Evolutionary conservation across 1,140 invertebrate species (phyloP).

Genomic region (Littorina saxatilis): DNA sequence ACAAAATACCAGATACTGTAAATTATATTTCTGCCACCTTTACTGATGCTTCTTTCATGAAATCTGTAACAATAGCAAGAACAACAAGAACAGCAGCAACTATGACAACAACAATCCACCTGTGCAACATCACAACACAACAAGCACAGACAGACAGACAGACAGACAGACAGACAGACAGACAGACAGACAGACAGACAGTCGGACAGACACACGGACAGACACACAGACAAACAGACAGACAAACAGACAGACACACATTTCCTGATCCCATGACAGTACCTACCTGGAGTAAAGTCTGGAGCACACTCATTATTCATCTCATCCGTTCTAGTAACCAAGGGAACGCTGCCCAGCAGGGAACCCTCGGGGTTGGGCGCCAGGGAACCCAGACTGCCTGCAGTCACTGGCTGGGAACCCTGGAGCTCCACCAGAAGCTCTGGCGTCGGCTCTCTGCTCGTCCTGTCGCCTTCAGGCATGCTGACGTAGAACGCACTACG

Average conservation of each 20-base stretch:
- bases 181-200: not conserved
- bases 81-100: no score
- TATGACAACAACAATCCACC: no score
- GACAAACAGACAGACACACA: not conserved
- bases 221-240: not conserved
- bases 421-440: not conserved
- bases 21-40: no score
- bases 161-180: no score
- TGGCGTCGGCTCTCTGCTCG: not conserved
- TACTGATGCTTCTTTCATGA: no score
- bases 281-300: slow-evolving; percentile 25
- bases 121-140: no score
- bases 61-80: no score
- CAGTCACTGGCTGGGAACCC: not conserved
- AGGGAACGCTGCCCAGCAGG: slow-evolving; percentile 51
- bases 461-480: not conserved
- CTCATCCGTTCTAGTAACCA: slow-evolving; percentile 37
- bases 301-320: slow-evolving; percentile 25
- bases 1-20: no score
- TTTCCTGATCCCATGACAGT: not conserved
- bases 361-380: not conserved
- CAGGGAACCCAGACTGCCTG: slow-evolving; percentile 31
- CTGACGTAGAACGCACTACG: slow-evolving; percentile 65
- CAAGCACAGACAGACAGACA: no score
- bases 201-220: not conserved